Percentiles rank a stretch among this genome's conserved stretches.
These are phyloP conservation scores for Pavo muticus DNA, from an alignment of 2,113 vertebrate species.

Conservation along the genomic window DNA sequence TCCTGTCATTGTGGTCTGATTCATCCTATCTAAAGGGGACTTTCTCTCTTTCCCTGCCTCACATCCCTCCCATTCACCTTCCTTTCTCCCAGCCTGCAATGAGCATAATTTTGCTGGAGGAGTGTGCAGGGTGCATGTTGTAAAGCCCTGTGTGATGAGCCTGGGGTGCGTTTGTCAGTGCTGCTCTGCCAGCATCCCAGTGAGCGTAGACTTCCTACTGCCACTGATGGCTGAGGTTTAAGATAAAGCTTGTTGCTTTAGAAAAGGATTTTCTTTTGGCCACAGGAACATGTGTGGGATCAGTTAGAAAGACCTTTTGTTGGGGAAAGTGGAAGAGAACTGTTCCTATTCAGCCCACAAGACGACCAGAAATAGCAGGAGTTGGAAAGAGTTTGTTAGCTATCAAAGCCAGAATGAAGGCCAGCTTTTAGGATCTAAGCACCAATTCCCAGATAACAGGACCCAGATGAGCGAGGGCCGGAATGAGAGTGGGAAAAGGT, in stretches of 20 bases:
- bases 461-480: background rate
- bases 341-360: background rate
- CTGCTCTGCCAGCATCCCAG: background rate
- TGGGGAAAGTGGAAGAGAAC: background rate
- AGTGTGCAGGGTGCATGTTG: background rate
- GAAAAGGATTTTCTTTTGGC: background rate
- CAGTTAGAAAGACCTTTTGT: constrained; percentile 51
- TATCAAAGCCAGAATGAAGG: constrained; percentile 18
- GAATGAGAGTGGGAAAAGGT: background rate
- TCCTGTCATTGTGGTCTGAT: background rate
- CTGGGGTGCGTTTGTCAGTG: background rate
- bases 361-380: background rate
- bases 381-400: constrained; percentile 6
- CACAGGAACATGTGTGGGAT: constrained; percentile 16
- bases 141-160: background rate
- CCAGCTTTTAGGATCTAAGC: constrained; percentile 36
- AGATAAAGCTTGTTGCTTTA: background rate
- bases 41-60: background rate
- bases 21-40: background rate
- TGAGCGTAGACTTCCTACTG: background rate
- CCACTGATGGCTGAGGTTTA: background rate
- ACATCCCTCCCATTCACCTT: background rate
- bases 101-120: background rate
- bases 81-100: background rate
- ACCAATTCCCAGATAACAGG: constrained; percentile 33